Percentiles rank a stretch among this genome's conserved stretches.
phyloP scores from a whole-genome alignment of 2,888 invertebrate genomes.

The Drosophila merina region DNA sequence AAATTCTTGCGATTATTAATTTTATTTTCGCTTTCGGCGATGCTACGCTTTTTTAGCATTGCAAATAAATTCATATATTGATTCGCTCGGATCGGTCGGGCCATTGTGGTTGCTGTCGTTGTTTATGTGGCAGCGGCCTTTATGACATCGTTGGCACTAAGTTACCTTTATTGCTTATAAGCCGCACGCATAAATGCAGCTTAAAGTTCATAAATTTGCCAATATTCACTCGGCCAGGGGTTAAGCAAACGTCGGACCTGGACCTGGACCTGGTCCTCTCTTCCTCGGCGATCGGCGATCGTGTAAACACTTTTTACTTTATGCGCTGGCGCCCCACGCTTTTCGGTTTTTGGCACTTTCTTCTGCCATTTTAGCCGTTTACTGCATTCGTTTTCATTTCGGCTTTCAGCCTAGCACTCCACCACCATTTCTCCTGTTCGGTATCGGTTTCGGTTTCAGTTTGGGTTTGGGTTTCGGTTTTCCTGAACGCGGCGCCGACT shows the following conservation, averaged over 20 bases:
- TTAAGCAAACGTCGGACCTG: conserved; percentile 63
- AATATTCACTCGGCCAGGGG: conserved; percentile 60
- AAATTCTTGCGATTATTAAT: conserved; percentile 80
- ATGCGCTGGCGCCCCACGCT: conserved; percentile 55
- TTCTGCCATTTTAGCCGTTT: conserved; percentile 37
- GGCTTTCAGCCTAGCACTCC: conserved; percentile 1
- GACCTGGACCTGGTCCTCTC: conserved; percentile 13
- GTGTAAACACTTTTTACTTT: conserved; percentile 41
- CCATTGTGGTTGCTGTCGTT: conserved; percentile 41
- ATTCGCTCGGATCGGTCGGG: conserved; percentile 24
- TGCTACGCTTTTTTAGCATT: conserved; percentile 62
- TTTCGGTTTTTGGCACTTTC: conserved; percentile 58
- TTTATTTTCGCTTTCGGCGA: conserved; percentile 77
- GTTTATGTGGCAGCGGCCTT: conserved; percentile 74
- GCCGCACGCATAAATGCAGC: conserved; percentile 79
- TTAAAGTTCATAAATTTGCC: conserved; percentile 77
- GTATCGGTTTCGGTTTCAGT: conserved; percentile 22
- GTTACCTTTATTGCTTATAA: conserved; percentile 78
- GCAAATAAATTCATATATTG: conserved; percentile 58
- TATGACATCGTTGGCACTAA: conserved; percentile 78
- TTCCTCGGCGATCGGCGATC: conserved; percentile 15
- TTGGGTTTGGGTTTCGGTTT: neutral
- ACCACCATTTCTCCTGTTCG: neutral
- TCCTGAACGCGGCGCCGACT: conserved; percentile 45
- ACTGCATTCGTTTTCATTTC: conserved; percentile 21